A percentile compares a stretch with the other conserved stretches of the same genome.
Conservation (phyloP, 2,888 invertebrate genomes). For the Oasisia sp. region DNA sequence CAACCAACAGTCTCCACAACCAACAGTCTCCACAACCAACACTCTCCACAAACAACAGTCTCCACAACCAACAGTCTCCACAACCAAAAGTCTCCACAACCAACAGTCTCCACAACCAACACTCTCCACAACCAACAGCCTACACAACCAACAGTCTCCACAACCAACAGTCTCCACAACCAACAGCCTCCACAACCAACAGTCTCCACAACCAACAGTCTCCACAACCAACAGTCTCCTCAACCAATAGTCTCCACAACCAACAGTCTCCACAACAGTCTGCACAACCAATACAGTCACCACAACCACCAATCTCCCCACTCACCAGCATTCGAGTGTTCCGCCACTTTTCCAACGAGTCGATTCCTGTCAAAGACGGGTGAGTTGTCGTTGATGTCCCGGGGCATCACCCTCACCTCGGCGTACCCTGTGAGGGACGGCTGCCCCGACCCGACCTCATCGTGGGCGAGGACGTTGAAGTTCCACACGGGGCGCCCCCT, state of each 20-base stretch:
- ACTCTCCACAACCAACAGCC: neutral
- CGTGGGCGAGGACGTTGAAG: slow-evolving; percentile 60
- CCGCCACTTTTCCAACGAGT: slow-evolving; percentile 78
- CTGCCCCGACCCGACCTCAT: slow-evolving; percentile 53
- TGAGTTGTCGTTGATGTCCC: slow-evolving; percentile 97
- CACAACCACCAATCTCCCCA: neutral
- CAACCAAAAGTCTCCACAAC: too few relatives aligned
- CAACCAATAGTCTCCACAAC: too few relatives aligned
- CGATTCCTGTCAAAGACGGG: slow-evolving; percentile 78
- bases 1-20: neutral
- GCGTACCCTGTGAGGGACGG: slow-evolving; percentile 86
- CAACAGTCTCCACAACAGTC: too few relatives aligned
- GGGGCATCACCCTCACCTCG: slow-evolving; percentile 95
- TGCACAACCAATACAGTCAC: neutral
- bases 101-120: neutral
- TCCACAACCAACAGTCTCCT: too few relatives aligned
- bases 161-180: neutral
- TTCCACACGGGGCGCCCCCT: slow-evolving; percentile 43
- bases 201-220: too few relatives aligned
- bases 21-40: neutral
- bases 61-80: too few relatives aligned
- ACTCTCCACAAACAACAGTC: neutral
- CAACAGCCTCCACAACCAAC: neutral
- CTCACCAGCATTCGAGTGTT: slow-evolving; percentile 77
- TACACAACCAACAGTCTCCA: too few relatives aligned